Conservation (phyloP, 2,797 vertebrate genomes). For the Myoxocephalus aenaeus region DNA sequence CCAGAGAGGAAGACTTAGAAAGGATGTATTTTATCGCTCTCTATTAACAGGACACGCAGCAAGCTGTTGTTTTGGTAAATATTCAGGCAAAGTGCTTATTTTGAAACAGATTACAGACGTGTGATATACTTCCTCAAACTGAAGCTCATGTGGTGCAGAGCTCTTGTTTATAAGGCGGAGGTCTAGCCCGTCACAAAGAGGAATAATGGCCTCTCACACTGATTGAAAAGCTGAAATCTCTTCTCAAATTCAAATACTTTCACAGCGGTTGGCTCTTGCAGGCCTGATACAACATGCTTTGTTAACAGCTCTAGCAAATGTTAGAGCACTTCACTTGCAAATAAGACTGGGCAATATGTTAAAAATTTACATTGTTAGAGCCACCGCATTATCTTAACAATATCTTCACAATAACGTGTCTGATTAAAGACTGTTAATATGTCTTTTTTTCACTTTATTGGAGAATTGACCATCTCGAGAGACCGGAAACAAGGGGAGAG, state of each 20-base stretch:
- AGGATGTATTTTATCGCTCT: constrained; percentile 20
- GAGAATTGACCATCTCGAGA: not conserved
- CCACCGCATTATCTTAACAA: not conserved
- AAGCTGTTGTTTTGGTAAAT: constrained; percentile 32
- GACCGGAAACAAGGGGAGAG: not conserved
- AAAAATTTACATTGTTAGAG: not conserved
- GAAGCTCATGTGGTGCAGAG: not conserved
- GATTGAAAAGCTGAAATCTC: constrained; percentile 10
- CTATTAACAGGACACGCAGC: constrained; percentile 13
- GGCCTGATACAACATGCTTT: not conserved
- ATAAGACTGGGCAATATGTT: not conserved
- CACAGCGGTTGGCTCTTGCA: constrained; percentile 2
- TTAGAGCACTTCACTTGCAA: not conserved
- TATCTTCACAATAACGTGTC: not conserved
- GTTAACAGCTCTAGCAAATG: not conserved
- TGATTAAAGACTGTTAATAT: not conserved
- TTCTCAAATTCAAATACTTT: not conserved
- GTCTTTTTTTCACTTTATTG: not conserved
- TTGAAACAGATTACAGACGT: constrained; percentile 37
- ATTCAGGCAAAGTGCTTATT: constrained; percentile 15
- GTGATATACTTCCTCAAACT: constrained; percentile 52
- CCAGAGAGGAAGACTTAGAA: not conserved
- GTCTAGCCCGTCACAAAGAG: constrained; percentile 25
- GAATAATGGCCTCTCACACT: constrained; percentile 20
- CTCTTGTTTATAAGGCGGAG: constrained; percentile 20